Conservation (phyloP, 2,797 vertebrate species). For the Pipistrellus nathusii region DNA sequence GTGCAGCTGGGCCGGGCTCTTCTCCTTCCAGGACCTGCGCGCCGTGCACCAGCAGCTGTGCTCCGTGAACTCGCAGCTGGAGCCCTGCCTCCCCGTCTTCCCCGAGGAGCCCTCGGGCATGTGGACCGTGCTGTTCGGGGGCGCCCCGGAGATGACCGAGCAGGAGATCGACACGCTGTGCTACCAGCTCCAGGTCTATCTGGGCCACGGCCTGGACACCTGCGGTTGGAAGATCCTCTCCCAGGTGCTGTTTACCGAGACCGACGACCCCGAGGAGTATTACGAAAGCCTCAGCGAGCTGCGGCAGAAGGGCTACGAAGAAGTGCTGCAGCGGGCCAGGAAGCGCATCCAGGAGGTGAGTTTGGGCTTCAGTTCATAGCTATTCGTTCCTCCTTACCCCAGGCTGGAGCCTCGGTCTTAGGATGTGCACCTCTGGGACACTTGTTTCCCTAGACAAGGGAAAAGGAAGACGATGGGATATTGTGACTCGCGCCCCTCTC, state of each 20-base stretch:
- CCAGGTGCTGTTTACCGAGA: conserved; percentile 95
- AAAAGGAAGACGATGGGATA: not conserved
- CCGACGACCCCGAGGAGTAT: conserved; percentile 96
- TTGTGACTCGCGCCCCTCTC: not conserved
- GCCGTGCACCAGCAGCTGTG: conserved; percentile 95
- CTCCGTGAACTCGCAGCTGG: conserved; percentile 95
- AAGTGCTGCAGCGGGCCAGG: conserved; percentile 93
- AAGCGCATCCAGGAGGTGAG: conserved; percentile 94
- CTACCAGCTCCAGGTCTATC: conserved; percentile 95
- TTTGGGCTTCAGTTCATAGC: not conserved
- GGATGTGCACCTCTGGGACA: not conserved
- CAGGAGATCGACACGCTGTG: conserved; percentile 93
- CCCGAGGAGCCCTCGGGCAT: conserved; percentile 95
- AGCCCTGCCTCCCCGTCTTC: conserved; percentile 93
- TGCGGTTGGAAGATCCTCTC: conserved; percentile 99
- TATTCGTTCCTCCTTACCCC: not conserved
- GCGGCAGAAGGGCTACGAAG: conserved; percentile 95
- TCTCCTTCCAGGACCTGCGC: conserved; percentile 96
- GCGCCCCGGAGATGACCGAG: conserved; percentile 87
- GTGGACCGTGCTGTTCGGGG: conserved; percentile 96
- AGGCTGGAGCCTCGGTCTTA: not conserved
- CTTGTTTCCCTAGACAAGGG: not conserved
- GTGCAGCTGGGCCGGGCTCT: conserved; percentile 98
- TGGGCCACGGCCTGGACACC: conserved; percentile 96
- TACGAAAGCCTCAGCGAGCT: conserved; percentile 98